A percentile compares a stretch with the other conserved stretches of the same genome.
Conservation (phyloP, 1,140 invertebrate species). For the Ditylenchus dipsaci region DNA sequence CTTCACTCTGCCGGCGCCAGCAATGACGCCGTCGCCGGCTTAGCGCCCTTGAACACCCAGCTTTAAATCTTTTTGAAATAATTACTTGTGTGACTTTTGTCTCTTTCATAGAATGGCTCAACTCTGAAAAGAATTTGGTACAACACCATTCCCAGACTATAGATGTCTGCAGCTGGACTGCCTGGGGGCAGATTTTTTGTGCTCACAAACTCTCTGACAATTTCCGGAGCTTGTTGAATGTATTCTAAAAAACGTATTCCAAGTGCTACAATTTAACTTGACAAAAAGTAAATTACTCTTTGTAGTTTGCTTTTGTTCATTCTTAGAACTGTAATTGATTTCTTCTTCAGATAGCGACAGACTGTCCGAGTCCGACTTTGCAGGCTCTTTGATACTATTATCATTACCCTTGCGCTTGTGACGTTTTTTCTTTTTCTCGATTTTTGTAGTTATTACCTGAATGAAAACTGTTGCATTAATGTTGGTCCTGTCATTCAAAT, state of each 20-base stretch:
- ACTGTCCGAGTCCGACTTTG: not conserved
- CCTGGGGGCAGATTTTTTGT: constrained; percentile 51
- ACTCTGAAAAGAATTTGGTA: constrained; percentile 56
- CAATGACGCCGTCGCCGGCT: too few relatives aligned
- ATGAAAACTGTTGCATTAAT: not conserved
- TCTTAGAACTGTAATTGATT: not conserved
- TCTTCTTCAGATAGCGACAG: not conserved
- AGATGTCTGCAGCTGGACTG: constrained; percentile 49
- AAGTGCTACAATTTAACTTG: constrained; percentile 5
- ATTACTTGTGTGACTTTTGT: constrained; percentile 42
- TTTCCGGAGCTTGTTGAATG: constrained; percentile 56
- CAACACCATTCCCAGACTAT: constrained; percentile 52
- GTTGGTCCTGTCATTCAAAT: not conserved
- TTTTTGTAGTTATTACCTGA: not conserved
- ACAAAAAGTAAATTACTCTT: constrained; percentile 7
- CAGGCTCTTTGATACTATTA: constrained; percentile 2
- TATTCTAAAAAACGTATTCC: constrained; percentile 23
- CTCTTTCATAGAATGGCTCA: constrained; percentile 55
- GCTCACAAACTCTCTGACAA: constrained; percentile 54
- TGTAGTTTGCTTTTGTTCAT: constrained; percentile 1
- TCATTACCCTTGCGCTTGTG: constrained; percentile 9
- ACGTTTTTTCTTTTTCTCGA: constrained; percentile 5
- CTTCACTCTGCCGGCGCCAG: too few relatives aligned
- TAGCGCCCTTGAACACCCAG: too few relatives aligned
- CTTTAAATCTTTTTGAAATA: too few relatives aligned